These are phyloP conservation scores for Folsomia manolachei DNA, from an alignment of 2,888 invertebrate species.

Conservation along the genomic window DNA sequence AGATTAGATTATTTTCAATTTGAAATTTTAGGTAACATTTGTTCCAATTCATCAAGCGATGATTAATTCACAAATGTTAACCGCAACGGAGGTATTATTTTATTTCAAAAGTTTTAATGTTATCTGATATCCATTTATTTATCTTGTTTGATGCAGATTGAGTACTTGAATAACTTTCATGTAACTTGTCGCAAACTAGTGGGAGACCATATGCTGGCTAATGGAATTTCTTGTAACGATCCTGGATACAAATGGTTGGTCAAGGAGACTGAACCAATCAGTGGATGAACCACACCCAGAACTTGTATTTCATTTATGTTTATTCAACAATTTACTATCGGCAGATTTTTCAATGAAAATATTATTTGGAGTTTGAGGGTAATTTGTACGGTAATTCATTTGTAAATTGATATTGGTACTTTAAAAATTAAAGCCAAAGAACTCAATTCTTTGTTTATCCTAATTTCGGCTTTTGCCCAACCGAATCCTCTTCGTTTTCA, in stretches of 20 bases:
- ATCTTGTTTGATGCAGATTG: conserved; percentile 58
- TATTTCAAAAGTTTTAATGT: neutral
- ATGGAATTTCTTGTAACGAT: conserved; percentile 22
- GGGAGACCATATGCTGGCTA: conserved; percentile 55
- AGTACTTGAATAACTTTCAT: conserved; percentile 79
- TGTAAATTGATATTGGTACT: neutral
- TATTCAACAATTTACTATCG: too few relatives aligned
- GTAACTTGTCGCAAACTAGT: conserved; percentile 67
- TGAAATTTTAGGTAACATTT: too few relatives aligned
- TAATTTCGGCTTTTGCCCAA: conserved; percentile 12
- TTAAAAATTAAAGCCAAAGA: neutral
- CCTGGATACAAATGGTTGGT: conserved; percentile 43
- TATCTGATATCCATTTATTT: neutral
- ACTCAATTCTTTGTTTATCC: neutral
- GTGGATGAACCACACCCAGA: neutral
- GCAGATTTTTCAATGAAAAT: too few relatives aligned
- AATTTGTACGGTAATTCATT: neutral
- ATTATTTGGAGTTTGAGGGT: too few relatives aligned
- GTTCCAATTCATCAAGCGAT: conserved; percentile 82
- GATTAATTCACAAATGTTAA: conserved; percentile 69
- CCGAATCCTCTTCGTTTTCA: neutral
- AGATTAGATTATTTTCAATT: too few relatives aligned
- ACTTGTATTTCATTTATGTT: neutral
- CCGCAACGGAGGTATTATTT: conserved; percentile 67
- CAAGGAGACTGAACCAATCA: conserved; percentile 43